A percentile compares a stretch with the other conserved stretches of the same genome.
phyloP scores from a whole-genome alignment of 2,113 vertebrate genomes.

The Stegostoma tigrinum region DNA sequence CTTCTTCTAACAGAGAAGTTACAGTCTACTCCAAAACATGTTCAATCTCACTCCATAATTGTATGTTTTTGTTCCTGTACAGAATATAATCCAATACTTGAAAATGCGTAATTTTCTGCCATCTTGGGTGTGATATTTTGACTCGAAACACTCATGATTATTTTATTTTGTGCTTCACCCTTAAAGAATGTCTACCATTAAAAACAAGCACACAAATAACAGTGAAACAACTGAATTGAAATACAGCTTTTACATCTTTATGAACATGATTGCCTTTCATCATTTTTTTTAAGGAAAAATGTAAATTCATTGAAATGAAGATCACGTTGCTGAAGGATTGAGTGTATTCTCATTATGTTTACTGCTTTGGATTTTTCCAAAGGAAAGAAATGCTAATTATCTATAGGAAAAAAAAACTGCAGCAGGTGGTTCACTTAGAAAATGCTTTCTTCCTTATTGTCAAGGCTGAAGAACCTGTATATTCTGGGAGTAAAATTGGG shows the following conservation, averaged over 20 bases:
- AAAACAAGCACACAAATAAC: neutral
- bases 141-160: neutral
- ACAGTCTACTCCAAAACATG: neutral
- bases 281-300: neutral
- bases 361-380: neutral
- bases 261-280: neutral
- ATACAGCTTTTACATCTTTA: neutral
- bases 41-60: neutral
- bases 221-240: neutral
- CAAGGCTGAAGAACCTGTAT: neutral
- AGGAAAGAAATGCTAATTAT: neutral
- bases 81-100: neutral
- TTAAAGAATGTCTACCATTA: neutral
- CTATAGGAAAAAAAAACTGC: neutral
- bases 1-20: neutral
- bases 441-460: neutral
- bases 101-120: neutral
- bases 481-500: neutral
- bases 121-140: neutral
- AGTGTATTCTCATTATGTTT: neutral
- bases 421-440: neutral
- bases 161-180: neutral
- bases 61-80: neutral
- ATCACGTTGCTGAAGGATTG: neutral
- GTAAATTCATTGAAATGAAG: neutral